These are phyloP conservation scores for Noctua comes DNA, from an alignment of 2,888 invertebrate genomes.

Conservation along the genomic window DNA sequence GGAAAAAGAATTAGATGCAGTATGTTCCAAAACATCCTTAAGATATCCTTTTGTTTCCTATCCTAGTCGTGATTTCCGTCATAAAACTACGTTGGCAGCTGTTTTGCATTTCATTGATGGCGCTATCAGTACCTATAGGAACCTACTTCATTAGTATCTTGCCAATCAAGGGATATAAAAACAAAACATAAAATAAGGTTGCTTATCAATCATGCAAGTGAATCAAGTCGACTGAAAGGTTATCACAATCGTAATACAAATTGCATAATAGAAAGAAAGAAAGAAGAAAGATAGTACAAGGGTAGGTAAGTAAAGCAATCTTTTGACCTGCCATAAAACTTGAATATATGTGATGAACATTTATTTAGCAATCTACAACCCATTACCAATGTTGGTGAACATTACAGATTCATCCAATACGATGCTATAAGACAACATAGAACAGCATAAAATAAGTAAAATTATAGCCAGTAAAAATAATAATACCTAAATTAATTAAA, in stretches of 20 bases:
- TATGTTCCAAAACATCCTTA: too few relatives aligned
- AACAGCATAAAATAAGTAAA: too few relatives aligned
- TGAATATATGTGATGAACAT: neutral
- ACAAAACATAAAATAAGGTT: neutral
- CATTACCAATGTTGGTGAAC: too few relatives aligned
- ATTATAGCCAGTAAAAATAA: too few relatives aligned
- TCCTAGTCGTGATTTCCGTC: neutral
- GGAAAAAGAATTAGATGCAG: too few relatives aligned
- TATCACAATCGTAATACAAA: slow-evolving; percentile 18
- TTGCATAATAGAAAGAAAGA: neutral
- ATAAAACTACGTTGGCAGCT: neutral
- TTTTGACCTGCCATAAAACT: slow-evolving; percentile 18
- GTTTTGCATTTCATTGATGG: neutral
- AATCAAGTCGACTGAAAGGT: slow-evolving; percentile 4
- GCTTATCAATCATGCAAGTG: neutral
- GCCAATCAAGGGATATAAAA: slow-evolving; percentile 8
- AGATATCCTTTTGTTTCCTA: neutral
- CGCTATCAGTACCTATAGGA: neutral
- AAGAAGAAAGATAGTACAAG: too few relatives aligned
- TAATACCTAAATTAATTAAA: too few relatives aligned
- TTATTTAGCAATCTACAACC: too few relatives aligned
- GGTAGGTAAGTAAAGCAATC: neutral
- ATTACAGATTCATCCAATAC: too few relatives aligned
- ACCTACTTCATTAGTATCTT: neutral
- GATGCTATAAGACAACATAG: too few relatives aligned